Percentiles rank a stretch among this genome's conserved stretches.
Conservation (phyloP, 2,888 invertebrate species). For the Caenorhabditis doughertyi region DNA sequence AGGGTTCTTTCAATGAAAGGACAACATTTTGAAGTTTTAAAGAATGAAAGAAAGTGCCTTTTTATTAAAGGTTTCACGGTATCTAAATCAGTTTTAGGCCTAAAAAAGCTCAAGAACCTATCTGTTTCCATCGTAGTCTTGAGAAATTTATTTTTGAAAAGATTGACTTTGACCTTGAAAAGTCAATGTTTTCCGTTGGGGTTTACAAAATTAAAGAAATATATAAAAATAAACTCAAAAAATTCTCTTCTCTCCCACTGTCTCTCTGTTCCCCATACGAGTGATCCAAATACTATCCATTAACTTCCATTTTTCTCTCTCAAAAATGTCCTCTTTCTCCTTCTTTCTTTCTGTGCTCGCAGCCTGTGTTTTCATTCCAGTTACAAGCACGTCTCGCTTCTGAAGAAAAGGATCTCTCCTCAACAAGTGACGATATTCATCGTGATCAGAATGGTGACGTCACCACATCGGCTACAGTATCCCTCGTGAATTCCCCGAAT, state of each 20-base stretch:
- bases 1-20: too few relatives aligned
- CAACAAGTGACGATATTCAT: conserved; percentile 35
- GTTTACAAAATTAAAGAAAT: too few relatives aligned
- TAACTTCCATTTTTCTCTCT: not conserved
- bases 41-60: too few relatives aligned
- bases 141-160: too few relatives aligned
- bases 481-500: conserved; percentile 53
- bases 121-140: too few relatives aligned
- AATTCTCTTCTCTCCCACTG: not conserved
- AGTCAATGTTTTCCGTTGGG: too few relatives aligned
- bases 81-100: too few relatives aligned
- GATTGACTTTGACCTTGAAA: too few relatives aligned
- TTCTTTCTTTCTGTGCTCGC: conserved; percentile 23
- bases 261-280: not conserved
- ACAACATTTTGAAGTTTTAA: too few relatives aligned
- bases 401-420: conserved; percentile 66
- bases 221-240: too few relatives aligned
- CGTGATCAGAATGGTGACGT: conserved; percentile 46
- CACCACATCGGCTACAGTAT: conserved; percentile 64
- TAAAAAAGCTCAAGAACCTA: too few relatives aligned
- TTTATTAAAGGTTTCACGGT: too few relatives aligned
- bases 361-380: conserved; percentile 8
- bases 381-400: conserved; percentile 66
- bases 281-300: not conserved
- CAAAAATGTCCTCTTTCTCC: not conserved